Conservation (phyloP, 2,888 invertebrate species). For the Oxycera nigricornis region DNA sequence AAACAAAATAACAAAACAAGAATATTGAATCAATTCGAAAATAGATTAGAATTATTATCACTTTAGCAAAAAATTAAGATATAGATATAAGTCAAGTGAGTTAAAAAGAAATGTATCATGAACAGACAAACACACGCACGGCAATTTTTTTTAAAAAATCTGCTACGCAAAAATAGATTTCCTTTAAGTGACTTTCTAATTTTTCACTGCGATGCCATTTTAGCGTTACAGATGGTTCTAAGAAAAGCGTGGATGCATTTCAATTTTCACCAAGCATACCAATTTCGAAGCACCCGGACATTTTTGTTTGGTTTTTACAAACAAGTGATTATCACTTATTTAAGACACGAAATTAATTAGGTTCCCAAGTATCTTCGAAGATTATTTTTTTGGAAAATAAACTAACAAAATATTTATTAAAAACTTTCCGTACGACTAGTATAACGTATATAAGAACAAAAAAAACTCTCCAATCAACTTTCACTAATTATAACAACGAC, state of each 20-base stretch:
- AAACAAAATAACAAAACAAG: constrained; percentile 55
- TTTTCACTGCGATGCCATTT: background rate
- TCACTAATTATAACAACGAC: constrained; percentile 29
- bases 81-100: background rate
- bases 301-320: no score
- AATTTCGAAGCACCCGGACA: constrained; percentile 20
- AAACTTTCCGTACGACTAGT: no score
- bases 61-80: background rate
- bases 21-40: constrained; percentile 2
- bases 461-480: constrained; percentile 13
- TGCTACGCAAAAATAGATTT: constrained; percentile 32
- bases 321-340: no score
- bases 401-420: no score
- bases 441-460: no score
- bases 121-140: background rate
- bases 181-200: background rate
- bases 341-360: no score
- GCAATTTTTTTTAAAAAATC: background rate
- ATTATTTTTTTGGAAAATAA: no score
- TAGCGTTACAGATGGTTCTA: background rate
- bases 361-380: no score
- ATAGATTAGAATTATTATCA: background rate
- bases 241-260: background rate
- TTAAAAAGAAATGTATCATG: background rate
- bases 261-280: constrained; percentile 10